Conservation (phyloP, 2,888 invertebrate species). For the Athripsodes cinereus region DNA sequence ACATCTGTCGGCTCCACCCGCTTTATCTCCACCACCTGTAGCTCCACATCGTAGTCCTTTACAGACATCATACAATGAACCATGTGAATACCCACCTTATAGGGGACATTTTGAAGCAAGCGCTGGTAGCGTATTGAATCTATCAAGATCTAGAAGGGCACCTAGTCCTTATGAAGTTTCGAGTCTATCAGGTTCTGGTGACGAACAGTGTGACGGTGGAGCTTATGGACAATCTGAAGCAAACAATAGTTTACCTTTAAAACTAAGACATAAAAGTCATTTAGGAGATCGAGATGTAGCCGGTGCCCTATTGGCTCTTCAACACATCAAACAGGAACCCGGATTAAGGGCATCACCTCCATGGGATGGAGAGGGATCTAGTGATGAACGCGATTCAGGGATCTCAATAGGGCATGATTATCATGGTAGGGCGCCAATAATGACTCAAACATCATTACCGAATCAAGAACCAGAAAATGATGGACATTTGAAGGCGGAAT, state of each 20-base stretch:
- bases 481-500: constrained; percentile 74
- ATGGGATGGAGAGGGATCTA: constrained; percentile 85
- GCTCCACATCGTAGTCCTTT: constrained; percentile 50
- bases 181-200: constrained; percentile 61
- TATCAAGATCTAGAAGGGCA: constrained; percentile 58
- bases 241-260: constrained; percentile 80
- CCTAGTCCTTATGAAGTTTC: constrained; percentile 79
- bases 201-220: constrained; percentile 38
- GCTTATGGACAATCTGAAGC: constrained; percentile 51
- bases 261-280: constrained; percentile 86
- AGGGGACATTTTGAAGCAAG: constrained; percentile 52
- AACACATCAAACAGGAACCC: constrained; percentile 83
- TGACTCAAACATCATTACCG: constrained; percentile 27
- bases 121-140: constrained; percentile 64
- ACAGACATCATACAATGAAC: constrained; percentile 46
- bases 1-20: constrained; percentile 27
- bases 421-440: constrained; percentile 35
- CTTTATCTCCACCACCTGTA: constrained; percentile 37
- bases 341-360: constrained; percentile 73
- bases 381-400: constrained; percentile 85
- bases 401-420: constrained; percentile 75
- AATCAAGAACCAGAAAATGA: constrained; percentile 54
- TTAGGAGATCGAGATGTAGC: constrained; percentile 86
- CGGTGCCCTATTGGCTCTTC: constrained; percentile 73
- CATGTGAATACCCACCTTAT: constrained; percentile 41